These are phyloP conservation scores for Spea bombifrons DNA, from an alignment of 2,113 vertebrate genomes.

Conservation along the genomic window DNA sequence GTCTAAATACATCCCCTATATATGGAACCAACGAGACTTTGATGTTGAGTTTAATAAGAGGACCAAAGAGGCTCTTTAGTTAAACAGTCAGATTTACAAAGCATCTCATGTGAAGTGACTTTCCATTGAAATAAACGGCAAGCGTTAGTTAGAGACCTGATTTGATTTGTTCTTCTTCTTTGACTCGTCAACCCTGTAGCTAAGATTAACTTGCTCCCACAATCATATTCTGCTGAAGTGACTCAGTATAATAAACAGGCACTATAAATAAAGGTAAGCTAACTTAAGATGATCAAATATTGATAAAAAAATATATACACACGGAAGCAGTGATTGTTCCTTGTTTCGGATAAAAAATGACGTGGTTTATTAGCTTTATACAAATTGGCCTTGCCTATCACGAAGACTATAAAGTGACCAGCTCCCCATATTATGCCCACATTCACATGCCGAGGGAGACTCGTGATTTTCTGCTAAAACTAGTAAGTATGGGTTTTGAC, in stretches of 20 bases:
- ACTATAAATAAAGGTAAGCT: not conserved
- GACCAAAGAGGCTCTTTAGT: too few species aligned
- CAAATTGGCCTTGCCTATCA: conserved; percentile 17
- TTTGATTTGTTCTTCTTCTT: not conserved
- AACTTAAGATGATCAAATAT: conserved; percentile 32
- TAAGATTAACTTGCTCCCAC: not conserved
- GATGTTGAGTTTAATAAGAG: too few species aligned
- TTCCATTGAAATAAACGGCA: too few species aligned
- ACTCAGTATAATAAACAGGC: not conserved
- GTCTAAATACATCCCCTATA: too few species aligned
- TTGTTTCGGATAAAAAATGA: conserved; percentile 8
- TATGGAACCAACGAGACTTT: too few species aligned
- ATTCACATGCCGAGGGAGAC: not conserved
- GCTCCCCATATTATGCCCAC: not conserved
- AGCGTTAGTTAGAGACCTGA: too few species aligned
- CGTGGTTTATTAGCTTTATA: conserved; percentile 17
- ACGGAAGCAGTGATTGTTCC: conserved; percentile 32
- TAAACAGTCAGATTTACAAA: too few species aligned
- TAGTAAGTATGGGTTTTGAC: conserved; percentile 18
- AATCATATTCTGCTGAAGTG: not conserved
- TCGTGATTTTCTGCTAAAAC: not conserved
- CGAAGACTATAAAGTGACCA: conserved; percentile 17
- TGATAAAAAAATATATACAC: conserved; percentile 24
- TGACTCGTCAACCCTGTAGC: not conserved
- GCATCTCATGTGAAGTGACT: too few species aligned